Evolutionary conservation across 2,797 vertebrate species (phyloP), one percentile per base, ranked within the genome.

Genomic region (Setipinna tenuifilis): DNA sequence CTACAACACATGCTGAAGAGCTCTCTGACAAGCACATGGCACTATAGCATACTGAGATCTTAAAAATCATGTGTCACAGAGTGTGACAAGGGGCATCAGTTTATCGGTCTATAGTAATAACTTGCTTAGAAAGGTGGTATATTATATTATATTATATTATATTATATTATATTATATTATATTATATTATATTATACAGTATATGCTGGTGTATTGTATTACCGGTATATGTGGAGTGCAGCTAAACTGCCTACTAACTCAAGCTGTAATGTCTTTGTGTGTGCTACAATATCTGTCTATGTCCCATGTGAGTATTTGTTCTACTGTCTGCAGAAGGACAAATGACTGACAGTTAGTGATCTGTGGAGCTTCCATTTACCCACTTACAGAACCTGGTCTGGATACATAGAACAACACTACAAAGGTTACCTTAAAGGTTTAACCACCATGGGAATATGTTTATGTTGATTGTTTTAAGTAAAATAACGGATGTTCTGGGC

Each of bases 391-490:
- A 75, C 19, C 35, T 75, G 68, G 0, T 2, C 23, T 65, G 28
- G 68, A 75, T 41, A 19, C 35, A 75, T 3, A 35, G 28, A 31
- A 16, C 21, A 25, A 61, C n/a, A 19, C 85, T 31, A 41, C 28
- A 83, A 81, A 82, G 83, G 83, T 82, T 75, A 83, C 59, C 84
- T 21, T 2, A 16, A 23, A 16, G 21, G 80, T 46, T 82, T 85
- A 62, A 84, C 84, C 81, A 84, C 12, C 17, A 19, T 6, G 75
- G 58, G 58, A 50, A 57, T 78, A 82, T 84, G 68, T 6, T 9
- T 25, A 14, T 54, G 50, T 54, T 3, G 50, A 35, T 25, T 28
- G 82, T 83, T 84, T 85, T 65, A 71, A 83, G 88, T 85, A 84
- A 82, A 85, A 65, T 61, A 83, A 65, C 21, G 10, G 35, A 84